Conservation (phyloP, 2,888 invertebrate genomes). For the Pterobdella sp. region DNA sequence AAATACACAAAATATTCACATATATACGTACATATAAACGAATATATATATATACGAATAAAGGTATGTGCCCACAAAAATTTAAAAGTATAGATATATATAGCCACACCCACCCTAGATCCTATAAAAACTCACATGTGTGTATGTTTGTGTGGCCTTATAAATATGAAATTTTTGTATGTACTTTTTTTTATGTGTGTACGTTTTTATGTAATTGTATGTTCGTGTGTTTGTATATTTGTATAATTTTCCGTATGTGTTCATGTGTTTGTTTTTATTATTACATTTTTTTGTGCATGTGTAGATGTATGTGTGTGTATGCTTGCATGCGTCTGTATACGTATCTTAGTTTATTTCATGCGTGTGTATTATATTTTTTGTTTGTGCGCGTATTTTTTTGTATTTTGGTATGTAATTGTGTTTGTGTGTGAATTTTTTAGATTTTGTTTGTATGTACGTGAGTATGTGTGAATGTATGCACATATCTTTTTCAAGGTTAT, state of each 20-base stretch:
- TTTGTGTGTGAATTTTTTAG: not conserved
- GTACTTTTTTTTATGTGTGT: not conserved
- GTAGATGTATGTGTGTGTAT: conserved; percentile 12
- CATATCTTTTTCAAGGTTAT: not conserved
- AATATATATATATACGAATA: too few species aligned
- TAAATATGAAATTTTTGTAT: too few species aligned
- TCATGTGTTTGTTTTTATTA: not conserved
- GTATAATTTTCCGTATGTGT: not conserved
- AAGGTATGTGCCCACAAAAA: too few species aligned
- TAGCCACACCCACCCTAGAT: too few species aligned
- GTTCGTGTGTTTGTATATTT: not conserved
- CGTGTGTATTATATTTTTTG: not conserved
- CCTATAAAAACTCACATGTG: too few species aligned
- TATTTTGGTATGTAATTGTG: not conserved
- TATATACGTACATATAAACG: too few species aligned
- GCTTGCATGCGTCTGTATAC: conserved; percentile 2
- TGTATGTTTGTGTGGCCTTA: too few species aligned
- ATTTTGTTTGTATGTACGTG: conserved; percentile 6
- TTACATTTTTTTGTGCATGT: not conserved
- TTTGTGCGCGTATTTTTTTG: not conserved
- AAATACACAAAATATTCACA: too few species aligned
- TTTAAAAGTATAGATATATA: too few species aligned
- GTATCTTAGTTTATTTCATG: not conserved
- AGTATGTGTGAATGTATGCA: conserved; percentile 13
- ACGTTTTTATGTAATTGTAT: not conserved